Evolutionary conservation across 2,888 invertebrate species (phyloP), one percentile per base, ranked within the genome.

Genomic region (Brassicogethes aeneus): DNA sequence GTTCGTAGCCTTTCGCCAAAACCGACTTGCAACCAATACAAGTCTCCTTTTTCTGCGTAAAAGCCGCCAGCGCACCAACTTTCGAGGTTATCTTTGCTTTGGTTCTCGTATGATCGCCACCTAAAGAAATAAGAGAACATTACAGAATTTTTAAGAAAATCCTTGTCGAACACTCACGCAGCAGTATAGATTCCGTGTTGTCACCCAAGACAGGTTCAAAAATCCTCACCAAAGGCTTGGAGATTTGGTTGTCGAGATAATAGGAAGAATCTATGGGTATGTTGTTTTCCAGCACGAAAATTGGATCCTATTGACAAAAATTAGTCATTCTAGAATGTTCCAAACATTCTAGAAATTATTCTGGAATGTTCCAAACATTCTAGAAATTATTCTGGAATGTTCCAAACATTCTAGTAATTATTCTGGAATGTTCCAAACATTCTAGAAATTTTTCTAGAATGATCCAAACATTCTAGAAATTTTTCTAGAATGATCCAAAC

Each of bases 151-250:
- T n/a, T n/a, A n/a, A n/a, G n/a, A n/a, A n/a, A n/a, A n/a, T n/a
- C n/a, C n/a, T n/a, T n/a, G n/a, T n/a, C n/a, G n/a, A 35, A 41
- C 38, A 70, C 79, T 72, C 68, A 82, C 85, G 78, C 10, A 97
- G 70, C 40, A 97, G 73, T 43, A 91, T 76, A 1, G 94, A 94
- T 69, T 97, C 96, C 0, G 97, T 96, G 64, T 90, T 93, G 37
- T 96, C 96, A 0, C 97, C 97, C 37, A 99, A 74, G 59, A 99
- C 94, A 1, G 99, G 99, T 64, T 97, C 93, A 70, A 99, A 99
- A 58, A 99, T 97, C 57, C 99, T 76, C 30, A 95, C 68, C 37
- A 99, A 73, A 1, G 99, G 99, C 65, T 99, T 99, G 0, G 96
- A 89, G 39, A 99, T 69, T 66, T 99, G 99, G 70, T 99, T 96